phyloP scores from a whole-genome alignment of 1,140 invertebrate species.

The Sycophaga agraensis region DNA sequence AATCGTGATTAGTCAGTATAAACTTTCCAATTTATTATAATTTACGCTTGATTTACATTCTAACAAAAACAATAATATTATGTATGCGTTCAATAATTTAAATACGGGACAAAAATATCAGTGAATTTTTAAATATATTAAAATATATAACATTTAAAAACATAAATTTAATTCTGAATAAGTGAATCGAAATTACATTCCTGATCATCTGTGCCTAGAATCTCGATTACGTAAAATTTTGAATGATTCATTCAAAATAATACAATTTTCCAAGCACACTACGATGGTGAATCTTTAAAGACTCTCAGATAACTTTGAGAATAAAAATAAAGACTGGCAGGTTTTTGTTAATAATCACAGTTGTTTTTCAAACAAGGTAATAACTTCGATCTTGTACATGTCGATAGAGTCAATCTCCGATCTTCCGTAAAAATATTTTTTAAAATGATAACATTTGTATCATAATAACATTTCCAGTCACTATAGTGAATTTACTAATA shows the following conservation, averaged over 20 bases:
- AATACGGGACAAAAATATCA: not conserved
- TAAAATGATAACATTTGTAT: slow-evolving; percentile 1
- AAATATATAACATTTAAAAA: too few species aligned
- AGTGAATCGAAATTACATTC: slow-evolving; percentile 14
- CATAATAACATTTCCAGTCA: not conserved
- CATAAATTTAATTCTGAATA: too few species aligned
- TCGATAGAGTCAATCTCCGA: slow-evolving; percentile 14
- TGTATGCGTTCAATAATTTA: not conserved
- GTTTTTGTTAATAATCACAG: slow-evolving; percentile 1
- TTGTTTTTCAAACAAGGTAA: not conserved
- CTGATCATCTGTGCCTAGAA: slow-evolving; percentile 23
- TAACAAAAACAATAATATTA: not conserved
- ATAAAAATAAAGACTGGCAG: slow-evolving; percentile 21
- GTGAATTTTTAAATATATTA: not conserved
- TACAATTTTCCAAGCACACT: slow-evolving; percentile 13
- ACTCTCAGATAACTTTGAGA: not conserved
- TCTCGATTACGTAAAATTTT: not conserved
- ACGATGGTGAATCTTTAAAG: slow-evolving; percentile 7
- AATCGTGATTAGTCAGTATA: too few species aligned
- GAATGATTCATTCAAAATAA: slow-evolving; percentile 3
- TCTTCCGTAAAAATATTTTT: slow-evolving; percentile 21
- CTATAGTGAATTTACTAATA: slow-evolving; percentile 3
- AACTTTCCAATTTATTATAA: too few species aligned
- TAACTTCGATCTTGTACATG: not conserved
- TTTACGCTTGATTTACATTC: not conserved